Percentiles rank a stretch among this genome's conserved stretches.
phyloP scores from a whole-genome alignment of 2,888 invertebrate species.

The Lobophora halterata region DNA sequence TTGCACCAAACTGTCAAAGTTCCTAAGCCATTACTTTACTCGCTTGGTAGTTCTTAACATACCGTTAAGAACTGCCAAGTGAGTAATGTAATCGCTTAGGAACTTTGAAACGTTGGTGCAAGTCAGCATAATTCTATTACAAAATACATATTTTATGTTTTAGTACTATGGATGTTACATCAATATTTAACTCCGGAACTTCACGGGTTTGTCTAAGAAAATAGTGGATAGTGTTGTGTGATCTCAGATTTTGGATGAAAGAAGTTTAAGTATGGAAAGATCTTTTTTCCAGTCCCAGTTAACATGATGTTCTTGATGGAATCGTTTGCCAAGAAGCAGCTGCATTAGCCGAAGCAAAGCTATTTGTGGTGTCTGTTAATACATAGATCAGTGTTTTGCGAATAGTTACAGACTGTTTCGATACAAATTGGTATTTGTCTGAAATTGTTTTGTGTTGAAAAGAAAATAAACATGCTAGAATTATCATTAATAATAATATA shows the following conservation, averaged over 20 bases:
- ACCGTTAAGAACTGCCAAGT: too few species aligned
- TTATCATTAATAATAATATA: constrained; percentile 34
- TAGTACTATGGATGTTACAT: constrained; percentile 2
- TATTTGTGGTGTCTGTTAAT: constrained; percentile 29
- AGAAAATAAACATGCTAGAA: constrained; percentile 35
- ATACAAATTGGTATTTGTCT: constrained; percentile 19
- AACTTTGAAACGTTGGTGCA: too few species aligned
- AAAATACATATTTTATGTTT: constrained; percentile 29
- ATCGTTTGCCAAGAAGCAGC: constrained; percentile 62
- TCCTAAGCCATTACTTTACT: too few species aligned
- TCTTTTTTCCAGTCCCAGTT: constrained; percentile 27
- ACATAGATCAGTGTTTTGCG: constrained; percentile 27
- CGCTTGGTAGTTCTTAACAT: too few species aligned
- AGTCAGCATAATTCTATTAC: constrained; percentile 33
- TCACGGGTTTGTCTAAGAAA: constrained; percentile 54
- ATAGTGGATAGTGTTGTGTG: constrained; percentile 35
- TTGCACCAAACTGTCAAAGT: too few species aligned
- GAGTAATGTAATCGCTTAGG: too few species aligned
- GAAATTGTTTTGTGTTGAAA: constrained; percentile 8
- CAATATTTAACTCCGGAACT: constrained; percentile 47
- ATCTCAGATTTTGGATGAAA: constrained; percentile 15
- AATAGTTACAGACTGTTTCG: constrained; percentile 55
- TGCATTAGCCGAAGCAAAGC: constrained; percentile 71
- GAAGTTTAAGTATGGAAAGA: constrained; percentile 28
- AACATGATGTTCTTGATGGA: constrained; percentile 31